Percentiles rank a stretch among this genome's conserved stretches.
phyloP scores from a whole-genome alignment of 1,140 invertebrate genomes.

The Drosophila baimaii region DNA sequence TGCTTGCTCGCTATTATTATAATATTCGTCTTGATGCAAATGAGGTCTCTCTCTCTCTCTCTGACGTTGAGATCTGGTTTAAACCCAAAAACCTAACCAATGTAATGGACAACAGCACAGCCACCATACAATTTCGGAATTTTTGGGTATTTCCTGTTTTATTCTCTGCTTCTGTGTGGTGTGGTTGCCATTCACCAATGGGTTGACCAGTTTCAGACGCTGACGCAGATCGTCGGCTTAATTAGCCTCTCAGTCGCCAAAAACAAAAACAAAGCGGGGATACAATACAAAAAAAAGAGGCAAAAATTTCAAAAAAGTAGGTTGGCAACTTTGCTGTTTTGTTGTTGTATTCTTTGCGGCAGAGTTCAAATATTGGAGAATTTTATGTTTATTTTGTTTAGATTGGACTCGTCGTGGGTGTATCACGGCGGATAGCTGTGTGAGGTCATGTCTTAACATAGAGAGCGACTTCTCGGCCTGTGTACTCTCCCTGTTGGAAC shows the following conservation, averaged over 20 bases:
- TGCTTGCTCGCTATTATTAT: conserved; percentile 13
- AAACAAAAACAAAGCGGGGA: conserved; percentile 8
- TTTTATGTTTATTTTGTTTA: conserved; percentile 54
- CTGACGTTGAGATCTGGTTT: conserved; percentile 31
- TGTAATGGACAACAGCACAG: conserved; percentile 53
- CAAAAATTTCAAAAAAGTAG: conserved; percentile 37
- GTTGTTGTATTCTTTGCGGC: conserved; percentile 6
- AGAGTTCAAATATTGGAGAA: conserved; percentile 45
- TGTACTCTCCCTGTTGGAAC: neutral
- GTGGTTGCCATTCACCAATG: conserved; percentile 46
- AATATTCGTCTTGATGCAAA: conserved; percentile 26
- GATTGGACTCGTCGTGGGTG: conserved; percentile 50
- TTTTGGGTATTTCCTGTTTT: conserved; percentile 53
- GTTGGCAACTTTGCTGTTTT: conserved; percentile 36
- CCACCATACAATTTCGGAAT: conserved; percentile 24
- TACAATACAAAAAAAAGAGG: conserved; percentile 7
- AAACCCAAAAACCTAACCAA: conserved; percentile 4
- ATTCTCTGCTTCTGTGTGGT: neutral
- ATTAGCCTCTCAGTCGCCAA: conserved; percentile 48
- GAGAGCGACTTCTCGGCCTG: conserved; percentile 6
- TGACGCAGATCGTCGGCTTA: conserved; percentile 55
- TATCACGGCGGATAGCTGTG: conserved; percentile 14
- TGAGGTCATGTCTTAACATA: conserved; percentile 62
- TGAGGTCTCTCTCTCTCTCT: conserved; percentile 3
- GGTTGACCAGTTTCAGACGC: conserved; percentile 48